Conservation (phyloP, 2,888 invertebrate species). For the Antheraea assamensis region DNA sequence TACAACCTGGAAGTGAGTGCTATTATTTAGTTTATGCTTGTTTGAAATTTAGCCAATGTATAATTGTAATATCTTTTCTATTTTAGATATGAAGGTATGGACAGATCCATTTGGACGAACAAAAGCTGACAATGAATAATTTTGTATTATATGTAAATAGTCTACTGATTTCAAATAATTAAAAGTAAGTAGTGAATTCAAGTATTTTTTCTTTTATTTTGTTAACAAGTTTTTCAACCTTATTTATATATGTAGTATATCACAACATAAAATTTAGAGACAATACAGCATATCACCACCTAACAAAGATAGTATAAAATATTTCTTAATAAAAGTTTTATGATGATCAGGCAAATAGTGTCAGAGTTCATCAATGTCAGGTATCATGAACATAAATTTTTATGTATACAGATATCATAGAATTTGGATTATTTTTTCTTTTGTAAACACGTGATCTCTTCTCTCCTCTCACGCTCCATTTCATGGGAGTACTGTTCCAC, state of each 20-base stretch:
- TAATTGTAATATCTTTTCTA: slow-evolving; percentile 25
- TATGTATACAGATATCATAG: too few relatives aligned
- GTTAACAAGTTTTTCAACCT: background rate
- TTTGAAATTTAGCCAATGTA: slow-evolving; percentile 5
- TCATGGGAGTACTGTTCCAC: too few relatives aligned
- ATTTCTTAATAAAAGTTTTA: too few relatives aligned
- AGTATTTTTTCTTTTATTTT: background rate
- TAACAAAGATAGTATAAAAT: too few relatives aligned
- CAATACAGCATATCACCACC: too few relatives aligned
- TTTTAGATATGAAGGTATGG: slow-evolving; percentile 84
- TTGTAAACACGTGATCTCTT: too few relatives aligned
- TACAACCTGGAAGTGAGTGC: slow-evolving; percentile 84
- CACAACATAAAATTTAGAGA: too few relatives aligned
- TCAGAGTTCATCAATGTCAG: too few relatives aligned
- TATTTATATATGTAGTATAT: background rate
- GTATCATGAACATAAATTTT: too few relatives aligned
- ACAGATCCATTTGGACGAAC: slow-evolving; percentile 81
- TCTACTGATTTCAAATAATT: background rate
- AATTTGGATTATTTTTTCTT: too few relatives aligned
- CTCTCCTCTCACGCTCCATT: too few relatives aligned
- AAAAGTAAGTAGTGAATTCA: background rate
- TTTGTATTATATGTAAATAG: slow-evolving; percentile 15
- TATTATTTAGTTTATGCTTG: background rate
- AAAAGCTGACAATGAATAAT: slow-evolving; percentile 56
- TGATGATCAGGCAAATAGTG: too few relatives aligned